These are phyloP conservation scores for Tyrophagus putrescentiae DNA, from an alignment of 1,140 invertebrate species.

Conservation along the genomic window DNA sequence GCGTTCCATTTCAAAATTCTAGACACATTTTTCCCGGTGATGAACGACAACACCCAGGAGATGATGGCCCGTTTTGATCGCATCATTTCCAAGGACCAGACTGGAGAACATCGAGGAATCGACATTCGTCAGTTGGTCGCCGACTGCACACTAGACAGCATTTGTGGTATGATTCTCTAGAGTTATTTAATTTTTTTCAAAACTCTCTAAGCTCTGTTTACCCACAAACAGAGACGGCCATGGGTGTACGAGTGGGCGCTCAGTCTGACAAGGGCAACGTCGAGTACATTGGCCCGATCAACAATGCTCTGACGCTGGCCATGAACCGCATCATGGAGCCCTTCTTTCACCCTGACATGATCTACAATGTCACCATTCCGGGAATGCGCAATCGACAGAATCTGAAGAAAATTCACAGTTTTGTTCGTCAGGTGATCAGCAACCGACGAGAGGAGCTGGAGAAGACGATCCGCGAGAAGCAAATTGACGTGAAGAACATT, in stretches of 20 bases:
- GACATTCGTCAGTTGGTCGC: constrained; percentile 40
- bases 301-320: not conserved
- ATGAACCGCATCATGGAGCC: constrained; percentile 9
- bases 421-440: constrained; percentile 9
- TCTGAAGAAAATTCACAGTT: constrained; percentile 10
- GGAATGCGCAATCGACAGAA: constrained; percentile 18
- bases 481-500: not conserved
- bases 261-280: constrained; percentile 3
- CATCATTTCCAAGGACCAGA: not conserved
- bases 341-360: not conserved
- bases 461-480: not conserved
- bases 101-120: not conserved
- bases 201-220: too few species aligned
- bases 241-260: not conserved
- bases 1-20: constrained; percentile 75
- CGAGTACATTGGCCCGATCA: not conserved
- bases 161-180: too few species aligned
- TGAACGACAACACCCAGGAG: constrained; percentile 47
- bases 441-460: constrained; percentile 16
- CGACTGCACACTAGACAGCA: constrained; percentile 42
- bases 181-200: too few species aligned
- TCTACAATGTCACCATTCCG: constrained; percentile 19
- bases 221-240: too few species aligned
- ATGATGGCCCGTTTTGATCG: constrained; percentile 7
- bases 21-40: constrained; percentile 60